Conservation (phyloP, 2,888 invertebrate genomes). For the Myopa testacea region DNA sequence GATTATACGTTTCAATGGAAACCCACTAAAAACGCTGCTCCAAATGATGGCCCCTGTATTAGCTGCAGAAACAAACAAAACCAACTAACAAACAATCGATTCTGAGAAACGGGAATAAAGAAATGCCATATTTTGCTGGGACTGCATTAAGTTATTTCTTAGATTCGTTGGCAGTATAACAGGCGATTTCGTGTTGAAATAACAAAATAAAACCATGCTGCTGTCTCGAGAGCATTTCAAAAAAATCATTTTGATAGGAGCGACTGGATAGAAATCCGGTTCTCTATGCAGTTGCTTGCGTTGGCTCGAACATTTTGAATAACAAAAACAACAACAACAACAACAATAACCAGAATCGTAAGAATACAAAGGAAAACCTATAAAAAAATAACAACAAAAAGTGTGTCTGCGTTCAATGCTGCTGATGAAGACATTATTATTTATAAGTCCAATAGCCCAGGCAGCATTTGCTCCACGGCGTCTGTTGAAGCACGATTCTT, state of each 20-base stretch:
- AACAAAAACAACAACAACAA: conserved; percentile 2
- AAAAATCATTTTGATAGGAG: conserved; percentile 16
- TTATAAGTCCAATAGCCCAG: conserved; percentile 27
- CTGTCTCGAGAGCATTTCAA: conserved; percentile 2
- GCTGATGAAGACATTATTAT: conserved; percentile 36
- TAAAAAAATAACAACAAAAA: conserved; percentile 2
- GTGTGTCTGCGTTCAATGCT: conserved; percentile 11
- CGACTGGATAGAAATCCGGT: conserved; percentile 26
- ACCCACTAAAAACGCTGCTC: background rate
- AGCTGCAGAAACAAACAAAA: conserved; percentile 1
- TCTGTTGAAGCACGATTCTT: conserved; percentile 11
- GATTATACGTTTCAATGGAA: background rate
- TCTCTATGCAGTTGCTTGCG: conserved; percentile 2
- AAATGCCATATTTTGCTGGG: conserved; percentile 26
- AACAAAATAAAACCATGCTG: conserved; percentile 16
- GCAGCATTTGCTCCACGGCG: conserved; percentile 1
- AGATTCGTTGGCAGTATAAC: conserved; percentile 11
- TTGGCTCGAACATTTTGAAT: background rate
- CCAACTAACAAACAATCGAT: conserved; percentile 14
- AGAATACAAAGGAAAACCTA: conserved; percentile 9
- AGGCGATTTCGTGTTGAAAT: conserved; percentile 14
- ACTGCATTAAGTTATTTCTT: conserved; percentile 10
- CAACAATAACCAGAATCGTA: background rate
- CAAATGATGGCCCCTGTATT: background rate
- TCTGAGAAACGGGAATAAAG: conserved; percentile 12